Evolutionary conservation across 2,113 vertebrate species (phyloP).

Genomic region (Edolisoma coerulescens): DNA sequence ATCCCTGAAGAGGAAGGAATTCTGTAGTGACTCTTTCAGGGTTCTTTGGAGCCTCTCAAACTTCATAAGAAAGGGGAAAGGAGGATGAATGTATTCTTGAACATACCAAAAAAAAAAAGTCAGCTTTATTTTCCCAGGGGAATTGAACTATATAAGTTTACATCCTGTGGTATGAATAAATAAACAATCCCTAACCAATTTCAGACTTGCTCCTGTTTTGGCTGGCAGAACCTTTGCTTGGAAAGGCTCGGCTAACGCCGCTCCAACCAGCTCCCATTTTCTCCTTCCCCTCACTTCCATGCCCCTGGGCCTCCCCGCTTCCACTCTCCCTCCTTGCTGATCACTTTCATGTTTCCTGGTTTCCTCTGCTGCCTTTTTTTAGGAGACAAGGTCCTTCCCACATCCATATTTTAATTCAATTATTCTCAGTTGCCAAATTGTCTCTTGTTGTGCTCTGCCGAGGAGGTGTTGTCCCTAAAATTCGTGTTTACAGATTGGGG

Average conservation of each 20-base stretch:
- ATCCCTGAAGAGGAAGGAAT: background rate
- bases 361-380: background rate
- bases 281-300: background rate
- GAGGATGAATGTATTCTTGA: background rate
- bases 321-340: background rate
- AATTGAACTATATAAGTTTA: slow-evolving; percentile 56
- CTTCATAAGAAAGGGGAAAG: background rate
- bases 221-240: slow-evolving; percentile 34
- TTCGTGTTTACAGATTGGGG: background rate
- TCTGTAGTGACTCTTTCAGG: background rate
- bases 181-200: slow-evolving; percentile 50
- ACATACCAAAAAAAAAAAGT: accelerated
- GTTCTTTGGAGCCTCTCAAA: background rate
- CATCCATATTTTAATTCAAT: background rate
- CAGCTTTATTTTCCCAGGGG: background rate
- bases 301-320: background rate
- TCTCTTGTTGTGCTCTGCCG: background rate
- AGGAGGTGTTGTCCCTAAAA: background rate
- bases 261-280: background rate
- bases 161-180: slow-evolving; percentile 57
- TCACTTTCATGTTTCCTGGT: background rate
- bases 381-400: background rate
- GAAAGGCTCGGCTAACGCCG: background rate
- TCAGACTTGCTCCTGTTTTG: slow-evolving; percentile 49
- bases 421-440: background rate